Conservation (phyloP, 2,113 vertebrate species). For the Megaceryle torquata region DNA sequence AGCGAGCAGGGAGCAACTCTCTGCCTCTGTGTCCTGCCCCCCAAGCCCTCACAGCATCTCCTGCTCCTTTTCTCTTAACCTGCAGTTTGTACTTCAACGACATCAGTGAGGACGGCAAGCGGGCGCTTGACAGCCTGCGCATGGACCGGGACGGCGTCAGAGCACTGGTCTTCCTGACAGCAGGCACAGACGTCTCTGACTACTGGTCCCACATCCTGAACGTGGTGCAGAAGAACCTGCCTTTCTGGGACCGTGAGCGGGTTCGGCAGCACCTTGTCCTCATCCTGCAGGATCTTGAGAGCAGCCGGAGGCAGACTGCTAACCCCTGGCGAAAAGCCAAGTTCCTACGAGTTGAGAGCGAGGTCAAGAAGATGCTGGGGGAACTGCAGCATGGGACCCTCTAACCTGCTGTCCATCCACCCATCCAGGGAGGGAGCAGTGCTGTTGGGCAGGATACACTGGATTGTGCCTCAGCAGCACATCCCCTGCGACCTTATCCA, state of each 20-base stretch:
- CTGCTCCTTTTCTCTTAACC: background rate
- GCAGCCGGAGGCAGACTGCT: constrained; percentile 82
- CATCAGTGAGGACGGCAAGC: constrained; percentile 87
- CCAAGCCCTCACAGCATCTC: background rate
- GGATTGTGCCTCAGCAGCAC: background rate
- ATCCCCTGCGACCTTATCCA: rapidly evolving
- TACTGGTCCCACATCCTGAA: constrained; percentile 89
- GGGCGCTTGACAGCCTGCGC: constrained; percentile 73
- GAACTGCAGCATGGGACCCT: constrained; percentile 22
- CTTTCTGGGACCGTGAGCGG: constrained; percentile 82
- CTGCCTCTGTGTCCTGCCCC: background rate
- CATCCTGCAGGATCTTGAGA: constrained; percentile 88
- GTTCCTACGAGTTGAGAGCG: constrained; percentile 84
- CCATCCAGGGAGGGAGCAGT: background rate
- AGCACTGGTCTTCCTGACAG: constrained; percentile 87
- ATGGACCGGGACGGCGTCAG: constrained; percentile 70
- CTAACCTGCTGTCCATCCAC: background rate
- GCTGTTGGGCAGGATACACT: background rate
- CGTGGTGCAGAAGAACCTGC: constrained; percentile 83
- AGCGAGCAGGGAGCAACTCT: rapidly evolving
- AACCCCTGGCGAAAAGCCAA: constrained; percentile 89
- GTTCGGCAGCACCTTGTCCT: constrained; percentile 84
- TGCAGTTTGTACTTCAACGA: constrained; percentile 91
- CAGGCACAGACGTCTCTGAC: constrained; percentile 84
- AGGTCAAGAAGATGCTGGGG: constrained; percentile 80